Evolutionary conservation across 1,140 invertebrate species (phyloP).

Genomic region (Chlorops oryzae): DNA sequence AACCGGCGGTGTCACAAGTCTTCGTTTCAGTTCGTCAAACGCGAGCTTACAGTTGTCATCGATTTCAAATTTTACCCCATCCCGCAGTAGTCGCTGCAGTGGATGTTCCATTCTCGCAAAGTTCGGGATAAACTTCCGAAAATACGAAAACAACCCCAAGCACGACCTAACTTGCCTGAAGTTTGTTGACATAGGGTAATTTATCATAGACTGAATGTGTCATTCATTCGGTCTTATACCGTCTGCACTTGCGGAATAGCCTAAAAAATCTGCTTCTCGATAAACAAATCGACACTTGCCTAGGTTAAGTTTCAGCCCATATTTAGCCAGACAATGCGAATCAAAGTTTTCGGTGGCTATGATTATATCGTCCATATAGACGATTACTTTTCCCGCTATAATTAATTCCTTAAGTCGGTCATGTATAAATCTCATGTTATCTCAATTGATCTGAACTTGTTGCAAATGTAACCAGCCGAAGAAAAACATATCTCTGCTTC

Average conservation of each 20-base stretch:
- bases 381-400: conserved; percentile 5
- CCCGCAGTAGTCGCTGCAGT: neutral
- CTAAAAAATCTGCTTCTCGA: conserved; percentile 34
- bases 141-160: conserved; percentile 8
- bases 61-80: conserved; percentile 9
- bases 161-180: neutral
- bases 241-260: conserved; percentile 26
- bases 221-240: conserved; percentile 21
- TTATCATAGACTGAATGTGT: neutral
- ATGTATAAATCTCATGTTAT: conserved; percentile 45
- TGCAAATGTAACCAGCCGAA: too few species aligned
- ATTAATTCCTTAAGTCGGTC: conserved; percentile 27
- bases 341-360: conserved; percentile 5
- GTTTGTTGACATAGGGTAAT: conserved; percentile 7
- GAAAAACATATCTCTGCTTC: too few species aligned
- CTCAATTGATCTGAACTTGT: too few species aligned
- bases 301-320: conserved; percentile 40
- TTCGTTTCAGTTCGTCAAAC: conserved; percentile 15
- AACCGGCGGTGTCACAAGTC: conserved; percentile 13
- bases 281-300: conserved; percentile 40
- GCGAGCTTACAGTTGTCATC: too few species aligned
- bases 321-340: conserved; percentile 20
- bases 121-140: conserved; percentile 8
- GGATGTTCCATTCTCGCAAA: conserved; percentile 8
- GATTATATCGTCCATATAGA: conserved; percentile 17